Base-by-base conservation (phyloP, 2,888 invertebrate species). In the Drosophila mercatorum region DNA sequence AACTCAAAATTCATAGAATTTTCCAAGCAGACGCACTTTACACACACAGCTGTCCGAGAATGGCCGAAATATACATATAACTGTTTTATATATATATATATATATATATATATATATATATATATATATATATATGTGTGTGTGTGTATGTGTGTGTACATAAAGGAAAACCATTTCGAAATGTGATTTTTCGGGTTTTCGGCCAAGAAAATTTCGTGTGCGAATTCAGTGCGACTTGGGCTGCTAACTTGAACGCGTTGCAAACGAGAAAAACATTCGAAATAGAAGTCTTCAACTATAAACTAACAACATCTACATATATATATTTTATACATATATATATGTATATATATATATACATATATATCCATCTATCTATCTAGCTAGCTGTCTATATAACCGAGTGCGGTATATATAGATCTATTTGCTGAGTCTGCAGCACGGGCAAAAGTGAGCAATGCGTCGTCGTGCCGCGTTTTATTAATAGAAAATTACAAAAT, bases 171-270 rank as follows among this genome's bases (percentile, higher is more conserved):
- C 67, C 43, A 74, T 81, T 90, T 90, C 89, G 89, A 90, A 86
- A 90, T 80, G 81, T 84, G 80, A 74, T 70, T 71, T 75, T 87
- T 89, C 82, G 75, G 82, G 75, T 89, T 78, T 90, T 88, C 80
- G 75, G 67, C 78, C 72, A 78, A 79, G 87, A 69, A 88, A 83
- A 65, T 83, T 69, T 88, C 81, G 81, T 84, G 81, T 90, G 92
- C 92, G 88, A 91, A 91, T 89, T 92, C 92, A 92, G 92, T 92
- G 93, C 92, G 92, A 93, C 91, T 92, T 92, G 92, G 92, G 92
- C 93, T 92, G 91, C 92, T 92, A 91, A 92, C 91, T 92, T 90
- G 93, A 91, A 92, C 92, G 93, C 92, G 92, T 92, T 91, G 93
- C 91, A 87, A 89, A 89, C 89, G 85, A 87, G 88, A 90, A 88